phyloP scores from a whole-genome alignment of 2,888 invertebrate species.

The Cephus runcator region DNA sequence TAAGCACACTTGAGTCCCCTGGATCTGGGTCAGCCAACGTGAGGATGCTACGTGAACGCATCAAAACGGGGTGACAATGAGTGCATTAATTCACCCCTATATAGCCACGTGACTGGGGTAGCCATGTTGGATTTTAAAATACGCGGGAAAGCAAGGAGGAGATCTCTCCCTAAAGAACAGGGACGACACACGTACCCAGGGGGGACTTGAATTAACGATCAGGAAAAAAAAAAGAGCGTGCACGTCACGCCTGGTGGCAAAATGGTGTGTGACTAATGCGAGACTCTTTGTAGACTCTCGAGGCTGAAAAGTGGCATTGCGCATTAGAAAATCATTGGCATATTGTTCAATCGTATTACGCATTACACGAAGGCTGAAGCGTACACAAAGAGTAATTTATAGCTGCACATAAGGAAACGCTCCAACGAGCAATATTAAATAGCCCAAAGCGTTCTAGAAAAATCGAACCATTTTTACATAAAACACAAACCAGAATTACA shows the following conservation, averaged over 20 bases:
- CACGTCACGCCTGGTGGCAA: slow-evolving; percentile 63
- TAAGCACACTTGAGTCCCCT: background rate
- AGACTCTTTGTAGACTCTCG: slow-evolving; percentile 44
- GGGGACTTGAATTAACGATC: slow-evolving; percentile 55
- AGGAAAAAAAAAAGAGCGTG: slow-evolving; percentile 47
- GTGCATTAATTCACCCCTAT: slow-evolving; percentile 56
- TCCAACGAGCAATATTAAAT: background rate
- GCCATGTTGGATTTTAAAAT: slow-evolving; percentile 59
- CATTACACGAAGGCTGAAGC: background rate
- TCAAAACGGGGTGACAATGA: slow-evolving; percentile 33
- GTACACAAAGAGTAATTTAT: background rate
- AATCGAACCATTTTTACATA: background rate
- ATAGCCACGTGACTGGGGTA: slow-evolving; percentile 58
- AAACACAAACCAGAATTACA: background rate
- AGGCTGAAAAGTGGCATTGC: slow-evolving; percentile 30
- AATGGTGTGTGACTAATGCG: slow-evolving; percentile 64
- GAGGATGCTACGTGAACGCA: background rate
- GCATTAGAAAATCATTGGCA: slow-evolving; percentile 51
- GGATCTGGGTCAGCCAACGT: background rate
- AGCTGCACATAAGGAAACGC: background rate
- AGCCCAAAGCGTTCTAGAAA: background rate
- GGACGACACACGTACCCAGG: slow-evolving; percentile 19
- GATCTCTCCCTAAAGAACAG: slow-evolving; percentile 25
- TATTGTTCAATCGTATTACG: slow-evolving; percentile 40
- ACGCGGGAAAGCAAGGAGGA: slow-evolving; percentile 43